phyloP scores from a whole-genome alignment of 1,140 invertebrate species.

The Orchestia grillus region DNA sequence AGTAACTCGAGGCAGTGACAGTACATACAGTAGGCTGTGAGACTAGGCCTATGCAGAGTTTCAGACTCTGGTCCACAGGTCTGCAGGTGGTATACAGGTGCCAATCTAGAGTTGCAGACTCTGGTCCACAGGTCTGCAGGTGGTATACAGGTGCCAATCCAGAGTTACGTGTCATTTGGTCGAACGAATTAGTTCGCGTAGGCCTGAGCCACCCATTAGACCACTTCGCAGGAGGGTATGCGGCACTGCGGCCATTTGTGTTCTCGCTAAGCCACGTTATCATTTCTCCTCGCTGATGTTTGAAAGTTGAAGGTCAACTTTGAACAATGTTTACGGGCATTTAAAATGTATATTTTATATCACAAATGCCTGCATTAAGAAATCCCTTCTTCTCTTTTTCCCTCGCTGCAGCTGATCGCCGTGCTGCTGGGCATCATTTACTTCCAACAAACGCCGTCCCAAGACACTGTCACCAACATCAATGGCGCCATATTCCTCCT shows the following conservation, averaged over 20 bases:
- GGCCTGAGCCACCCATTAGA: too few species aligned
- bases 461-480: conserved; percentile 92
- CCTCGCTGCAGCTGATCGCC: conserved; percentile 80
- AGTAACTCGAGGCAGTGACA: background rate
- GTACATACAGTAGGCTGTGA: background rate
- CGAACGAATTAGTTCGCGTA: too few species aligned
- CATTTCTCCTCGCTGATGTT: background rate
- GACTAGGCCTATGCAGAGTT: too few species aligned
- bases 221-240: too few species aligned
- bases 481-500: conserved; percentile 95
- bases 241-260: too few species aligned
- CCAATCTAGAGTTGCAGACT: too few species aligned
- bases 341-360: too few species aligned
- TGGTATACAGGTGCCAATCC: too few species aligned
- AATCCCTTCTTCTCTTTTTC: background rate
- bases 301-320: background rate
- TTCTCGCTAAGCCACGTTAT: background rate
- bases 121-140: too few species aligned
- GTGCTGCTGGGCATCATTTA: conserved; percentile 90
- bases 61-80: background rate
- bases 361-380: too few species aligned
- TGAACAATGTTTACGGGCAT: background rate
- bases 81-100: too few species aligned
- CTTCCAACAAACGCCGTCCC: conserved; percentile 84
- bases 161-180: background rate